phyloP scores from a whole-genome alignment of 2,113 vertebrate species.

The Vicugna pacos region DNA sequence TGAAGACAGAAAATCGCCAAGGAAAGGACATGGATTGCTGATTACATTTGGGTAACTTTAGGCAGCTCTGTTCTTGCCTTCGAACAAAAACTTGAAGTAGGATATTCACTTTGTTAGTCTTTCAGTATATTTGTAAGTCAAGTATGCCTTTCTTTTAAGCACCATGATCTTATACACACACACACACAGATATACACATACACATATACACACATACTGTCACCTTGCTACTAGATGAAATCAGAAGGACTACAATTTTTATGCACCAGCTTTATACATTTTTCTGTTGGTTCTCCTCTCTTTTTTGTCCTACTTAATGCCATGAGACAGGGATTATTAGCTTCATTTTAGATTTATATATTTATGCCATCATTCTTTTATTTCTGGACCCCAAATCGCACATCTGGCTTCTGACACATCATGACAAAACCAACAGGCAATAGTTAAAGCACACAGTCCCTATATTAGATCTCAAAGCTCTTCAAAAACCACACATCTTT shows the following conservation, averaged over 20 bases:
- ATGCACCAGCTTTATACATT: background rate
- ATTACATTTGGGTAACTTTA: background rate
- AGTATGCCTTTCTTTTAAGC: background rate
- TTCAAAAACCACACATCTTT: background rate
- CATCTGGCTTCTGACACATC: background rate
- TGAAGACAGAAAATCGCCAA: slow-evolving; percentile 35
- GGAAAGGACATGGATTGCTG: background rate
- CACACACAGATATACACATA: no score
- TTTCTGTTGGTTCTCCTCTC: background rate
- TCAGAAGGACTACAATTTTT: background rate
- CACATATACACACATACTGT: no score
- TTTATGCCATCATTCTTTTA: background rate
- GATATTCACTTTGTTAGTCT: background rate
- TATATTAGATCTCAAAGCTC: background rate
- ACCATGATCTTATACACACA: background rate
- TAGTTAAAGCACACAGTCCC: no score
- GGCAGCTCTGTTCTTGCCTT: background rate
- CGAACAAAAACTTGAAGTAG: background rate
- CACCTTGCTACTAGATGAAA: background rate
- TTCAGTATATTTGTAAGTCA: background rate
- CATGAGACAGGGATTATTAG: background rate
- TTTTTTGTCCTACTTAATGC: background rate
- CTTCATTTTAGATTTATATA: background rate
- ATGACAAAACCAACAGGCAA: background rate
- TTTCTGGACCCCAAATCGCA: background rate